Base-by-base conservation (phyloP, 2,888 invertebrate genomes). In the Drosophila parthenogenetica region DNA sequence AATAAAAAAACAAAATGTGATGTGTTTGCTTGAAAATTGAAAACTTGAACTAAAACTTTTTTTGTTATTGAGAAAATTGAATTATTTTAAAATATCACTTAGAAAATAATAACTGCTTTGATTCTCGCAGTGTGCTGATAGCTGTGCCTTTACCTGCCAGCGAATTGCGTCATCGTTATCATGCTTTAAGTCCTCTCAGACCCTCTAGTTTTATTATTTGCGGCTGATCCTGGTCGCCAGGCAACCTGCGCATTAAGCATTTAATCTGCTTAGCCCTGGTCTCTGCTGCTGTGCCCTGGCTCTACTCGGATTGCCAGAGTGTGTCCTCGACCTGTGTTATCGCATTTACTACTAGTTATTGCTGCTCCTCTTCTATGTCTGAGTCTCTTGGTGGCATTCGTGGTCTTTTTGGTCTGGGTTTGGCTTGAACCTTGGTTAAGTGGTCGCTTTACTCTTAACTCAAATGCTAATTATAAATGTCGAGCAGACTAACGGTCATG, bases 201-300 rank as follows among this genome's bases (percentile, higher is more conserved):
- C 50, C 55, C 74, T 64, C 69, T 81, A 84, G 83, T 84, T 37
- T 79, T 87, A 76, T 81, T 69, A 69, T 61, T 39, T 63, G 79
- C 46, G 63, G 58, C 66, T 85, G 88, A 82, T 85, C 88, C 86
- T 58, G 72, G 82, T 74, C 60, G 64, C 88, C 77, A 45, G 82
- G 82, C 77, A 87, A 75, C 75, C 49, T 35, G 69, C 63, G 55
- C 62, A 64, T 50, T 64, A 70, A 72, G 70, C 65, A 87, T 81
- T 81, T 85, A 82, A 82, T 85, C 88, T 79, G 88, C 82, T 87
- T 87, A 83, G 64, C 65, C 39, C 35, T 35, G 35, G 19, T 43
- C 32, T 29, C 8, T 8, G 29, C 8, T 29, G 19, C 32, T 32
- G 32, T n/a, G 32, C 29, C 29, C 45, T 37, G 22, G 13, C 22